Evolutionary conservation across 2,113 vertebrate genomes (phyloP).

Genomic region (Elgaria multicarinata): DNA sequence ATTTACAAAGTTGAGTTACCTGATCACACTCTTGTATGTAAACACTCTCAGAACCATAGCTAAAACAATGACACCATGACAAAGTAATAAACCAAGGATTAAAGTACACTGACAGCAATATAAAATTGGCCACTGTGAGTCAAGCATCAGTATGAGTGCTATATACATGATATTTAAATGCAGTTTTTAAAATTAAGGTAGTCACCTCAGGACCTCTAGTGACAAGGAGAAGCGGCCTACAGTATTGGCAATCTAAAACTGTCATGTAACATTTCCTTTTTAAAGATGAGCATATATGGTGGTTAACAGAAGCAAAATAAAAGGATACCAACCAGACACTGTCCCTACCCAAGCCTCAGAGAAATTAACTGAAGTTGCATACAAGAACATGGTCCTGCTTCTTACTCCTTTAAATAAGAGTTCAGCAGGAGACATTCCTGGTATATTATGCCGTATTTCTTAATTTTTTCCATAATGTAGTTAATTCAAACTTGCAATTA

Average conservation of each 20-base stretch:
- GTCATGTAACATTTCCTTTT: slow-evolving; percentile 45
- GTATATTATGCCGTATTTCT: slow-evolving; percentile 26
- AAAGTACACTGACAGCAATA: slow-evolving; percentile 64
- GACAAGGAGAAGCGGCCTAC: background rate
- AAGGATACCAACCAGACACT: background rate
- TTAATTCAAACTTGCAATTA: slow-evolving; percentile 22
- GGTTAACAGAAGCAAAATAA: slow-evolving; percentile 23
- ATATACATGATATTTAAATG: slow-evolving; percentile 49
- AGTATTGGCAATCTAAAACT: slow-evolving; percentile 43
- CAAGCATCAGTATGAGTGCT: slow-evolving; percentile 36
- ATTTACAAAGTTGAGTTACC: slow-evolving; percentile 56
- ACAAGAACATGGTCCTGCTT: background rate
- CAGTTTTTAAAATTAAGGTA: slow-evolving; percentile 49
- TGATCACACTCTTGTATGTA: background rate
- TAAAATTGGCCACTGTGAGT: slow-evolving; percentile 46
- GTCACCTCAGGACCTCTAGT: slow-evolving; percentile 22
- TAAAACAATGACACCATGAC: slow-evolving; percentile 13
- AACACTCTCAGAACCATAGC: slow-evolving; percentile 40
- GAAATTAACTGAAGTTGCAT: background rate
- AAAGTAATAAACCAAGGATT: slow-evolving; percentile 69
- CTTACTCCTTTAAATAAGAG: background rate
- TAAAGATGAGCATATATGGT: slow-evolving; percentile 46
- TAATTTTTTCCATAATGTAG: slow-evolving; percentile 11
- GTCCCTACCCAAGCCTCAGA: background rate
- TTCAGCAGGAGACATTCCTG: background rate